Conservation (phyloP, 2,113 vertebrate species). For the Argyrosomus japonicus region DNA sequence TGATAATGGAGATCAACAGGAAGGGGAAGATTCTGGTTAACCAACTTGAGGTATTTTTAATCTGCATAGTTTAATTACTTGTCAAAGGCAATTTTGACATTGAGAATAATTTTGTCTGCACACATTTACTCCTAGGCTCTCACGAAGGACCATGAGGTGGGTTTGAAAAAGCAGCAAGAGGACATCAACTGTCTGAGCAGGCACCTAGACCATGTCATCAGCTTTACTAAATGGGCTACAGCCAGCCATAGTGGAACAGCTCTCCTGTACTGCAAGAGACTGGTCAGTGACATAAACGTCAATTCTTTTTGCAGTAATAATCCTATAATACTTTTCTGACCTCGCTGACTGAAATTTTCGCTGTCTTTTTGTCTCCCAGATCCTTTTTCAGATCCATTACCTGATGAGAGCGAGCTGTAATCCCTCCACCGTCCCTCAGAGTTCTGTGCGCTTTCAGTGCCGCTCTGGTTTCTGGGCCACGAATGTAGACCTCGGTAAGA, state of each 20-base stretch:
- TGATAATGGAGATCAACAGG: conserved; percentile 99
- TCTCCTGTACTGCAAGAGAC: conserved; percentile 93
- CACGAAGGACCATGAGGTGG: conserved; percentile 93
- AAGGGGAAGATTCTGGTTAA: conserved; percentile 96
- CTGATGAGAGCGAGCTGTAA: conserved; percentile 85
- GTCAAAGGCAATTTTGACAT: neutral
- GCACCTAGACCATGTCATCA: conserved; percentile 96
- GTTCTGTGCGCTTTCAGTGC: conserved; percentile 85
- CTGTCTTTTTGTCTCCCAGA: conserved; percentile 63
- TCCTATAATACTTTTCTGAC: neutral
- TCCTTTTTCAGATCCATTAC: conserved; percentile 85
- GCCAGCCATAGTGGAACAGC: conserved; percentile 96
- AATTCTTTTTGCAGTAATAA: neutral
- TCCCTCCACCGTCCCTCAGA: conserved; percentile 83
- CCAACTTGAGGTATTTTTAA: conserved; percentile 91
- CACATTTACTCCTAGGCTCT: conserved; percentile 84
- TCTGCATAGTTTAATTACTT: neutral
- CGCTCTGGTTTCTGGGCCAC: conserved; percentile 86
- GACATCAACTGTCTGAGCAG: conserved; percentile 92
- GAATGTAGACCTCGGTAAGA: conserved; percentile 86
- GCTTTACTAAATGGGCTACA: conserved; percentile 97
- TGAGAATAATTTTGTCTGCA: fast-evolving
- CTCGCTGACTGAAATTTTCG: neutral
- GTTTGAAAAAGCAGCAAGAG: conserved; percentile 94
- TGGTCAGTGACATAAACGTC: conserved; percentile 80